phyloP scores from a whole-genome alignment of 2,888 invertebrate species.

The Diaperis boleti region DNA sequence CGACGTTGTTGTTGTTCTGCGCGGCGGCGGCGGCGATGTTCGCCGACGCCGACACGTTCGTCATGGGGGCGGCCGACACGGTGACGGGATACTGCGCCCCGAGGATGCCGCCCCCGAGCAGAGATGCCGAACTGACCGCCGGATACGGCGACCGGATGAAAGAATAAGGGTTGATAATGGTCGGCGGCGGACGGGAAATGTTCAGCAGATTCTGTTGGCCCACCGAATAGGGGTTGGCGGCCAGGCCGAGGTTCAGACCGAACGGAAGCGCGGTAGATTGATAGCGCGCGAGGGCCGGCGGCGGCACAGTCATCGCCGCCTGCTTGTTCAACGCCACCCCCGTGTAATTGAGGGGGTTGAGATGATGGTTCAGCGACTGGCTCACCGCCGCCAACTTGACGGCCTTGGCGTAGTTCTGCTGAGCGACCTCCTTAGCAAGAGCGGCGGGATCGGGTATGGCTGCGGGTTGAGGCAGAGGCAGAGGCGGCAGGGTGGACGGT shows the following conservation, averaged over 20 bases:
- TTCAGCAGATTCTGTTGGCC: constrained; percentile 60
- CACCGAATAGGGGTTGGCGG: constrained; percentile 63
- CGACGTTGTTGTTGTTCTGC: constrained; percentile 68
- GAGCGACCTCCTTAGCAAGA: constrained; percentile 84
- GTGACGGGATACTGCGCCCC: constrained; percentile 65
- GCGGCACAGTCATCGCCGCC: constrained; percentile 65
- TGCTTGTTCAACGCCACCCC: constrained; percentile 79
- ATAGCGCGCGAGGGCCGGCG: constrained; percentile 61
- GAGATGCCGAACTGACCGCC: constrained; percentile 66
- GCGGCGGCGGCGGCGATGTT: constrained; percentile 67
- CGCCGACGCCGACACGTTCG: constrained; percentile 60
- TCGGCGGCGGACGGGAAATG: constrained; percentile 59
- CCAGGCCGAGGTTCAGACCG: constrained; percentile 57
- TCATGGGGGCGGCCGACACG: constrained; percentile 63
- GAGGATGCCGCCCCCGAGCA: constrained; percentile 58
- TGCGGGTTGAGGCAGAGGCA: constrained; percentile 49
- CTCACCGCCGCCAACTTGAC: constrained; percentile 72
- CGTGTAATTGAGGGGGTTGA: constrained; percentile 76
- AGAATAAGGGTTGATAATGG: constrained; percentile 67
- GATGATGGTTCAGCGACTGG: constrained; percentile 54
- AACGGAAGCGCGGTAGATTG: constrained; percentile 55
- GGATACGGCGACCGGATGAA: constrained; percentile 63
- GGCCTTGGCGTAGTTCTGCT: constrained; percentile 85
- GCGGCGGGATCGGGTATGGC: constrained; percentile 72
- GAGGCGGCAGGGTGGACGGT: constrained; percentile 50